These are phyloP conservation scores for Magallana gigas DNA, from an alignment of 1,140 invertebrate species.

Conservation along the genomic window DNA sequence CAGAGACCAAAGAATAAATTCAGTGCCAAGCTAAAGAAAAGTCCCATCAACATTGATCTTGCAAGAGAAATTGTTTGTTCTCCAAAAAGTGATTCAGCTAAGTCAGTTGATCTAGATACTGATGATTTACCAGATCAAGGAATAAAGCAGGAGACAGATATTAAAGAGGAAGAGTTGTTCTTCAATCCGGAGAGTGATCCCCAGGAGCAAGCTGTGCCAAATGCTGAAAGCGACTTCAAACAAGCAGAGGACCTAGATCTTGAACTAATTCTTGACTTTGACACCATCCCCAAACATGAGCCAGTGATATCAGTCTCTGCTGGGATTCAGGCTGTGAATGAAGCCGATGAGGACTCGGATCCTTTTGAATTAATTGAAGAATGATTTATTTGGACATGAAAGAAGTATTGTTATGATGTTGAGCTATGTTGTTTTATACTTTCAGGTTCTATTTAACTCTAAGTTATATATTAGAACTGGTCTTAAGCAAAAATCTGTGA, in stretches of 20 bases:
- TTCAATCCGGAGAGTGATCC: background rate
- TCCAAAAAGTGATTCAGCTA: background rate
- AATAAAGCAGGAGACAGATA: background rate
- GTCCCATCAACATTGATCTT: background rate
- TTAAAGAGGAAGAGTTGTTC: background rate
- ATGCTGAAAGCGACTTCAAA: background rate
- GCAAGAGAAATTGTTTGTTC: background rate
- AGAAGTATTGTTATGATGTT: too few species aligned
- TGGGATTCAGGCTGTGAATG: background rate
- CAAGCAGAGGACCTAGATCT: background rate
- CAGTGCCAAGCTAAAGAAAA: background rate
- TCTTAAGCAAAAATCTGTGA: conserved; percentile 30
- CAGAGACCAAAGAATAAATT: background rate
- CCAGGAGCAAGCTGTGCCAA: background rate
- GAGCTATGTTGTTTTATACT: too few species aligned
- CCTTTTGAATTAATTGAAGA: conserved; percentile 22
- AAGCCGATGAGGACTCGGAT: conserved; percentile 16
- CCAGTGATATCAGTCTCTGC: background rate
- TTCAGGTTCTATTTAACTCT: too few species aligned
- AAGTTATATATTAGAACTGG: background rate
- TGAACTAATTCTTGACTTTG: background rate
- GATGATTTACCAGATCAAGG: background rate
- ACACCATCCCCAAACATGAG: background rate
- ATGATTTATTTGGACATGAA: background rate
- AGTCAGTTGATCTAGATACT: background rate